Evolutionary conservation across 1,140 invertebrate genomes (phyloP).

Genomic region (Bombus soroeensis): DNA sequence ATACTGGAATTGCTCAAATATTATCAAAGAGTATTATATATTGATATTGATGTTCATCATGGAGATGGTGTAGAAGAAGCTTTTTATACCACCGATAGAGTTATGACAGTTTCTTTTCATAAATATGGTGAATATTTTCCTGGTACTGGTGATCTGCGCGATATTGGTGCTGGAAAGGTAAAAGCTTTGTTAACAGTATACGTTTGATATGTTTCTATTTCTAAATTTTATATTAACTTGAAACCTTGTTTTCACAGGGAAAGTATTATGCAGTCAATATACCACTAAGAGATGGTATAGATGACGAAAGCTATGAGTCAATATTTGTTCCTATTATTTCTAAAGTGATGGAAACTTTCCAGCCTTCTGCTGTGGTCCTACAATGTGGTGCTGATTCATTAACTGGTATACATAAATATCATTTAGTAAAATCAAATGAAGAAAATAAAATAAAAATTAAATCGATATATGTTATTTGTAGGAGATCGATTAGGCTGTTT

Average conservation of each 20-base stretch:
- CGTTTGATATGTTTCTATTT: neutral
- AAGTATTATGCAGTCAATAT: constrained; percentile 99
- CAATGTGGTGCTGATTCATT: constrained; percentile 99
- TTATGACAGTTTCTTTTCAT: constrained; percentile 99
- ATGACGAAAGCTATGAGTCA: constrained; percentile 98
- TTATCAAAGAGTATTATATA: constrained; percentile 97
- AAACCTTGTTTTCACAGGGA: constrained; percentile 83
- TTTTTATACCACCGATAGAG: constrained; percentile 99
- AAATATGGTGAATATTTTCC: constrained; percentile 99
- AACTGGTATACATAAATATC: constrained; percentile 86
- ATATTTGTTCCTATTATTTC: constrained; percentile 99
- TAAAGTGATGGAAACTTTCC: constrained; percentile 99
- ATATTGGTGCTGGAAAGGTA: constrained; percentile 98
- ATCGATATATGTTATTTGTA: constrained; percentile 59
- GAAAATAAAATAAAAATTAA: constrained; percentile 5
- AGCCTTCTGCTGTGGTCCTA: constrained; percentile 96
- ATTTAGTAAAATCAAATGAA: neutral
- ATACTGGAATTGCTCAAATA: constrained; percentile 98
- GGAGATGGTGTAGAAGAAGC: constrained; percentile 99
- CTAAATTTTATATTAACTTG: neutral
- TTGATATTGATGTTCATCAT: constrained; percentile 99
- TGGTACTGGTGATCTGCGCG: constrained; percentile 97
- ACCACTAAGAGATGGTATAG: constrained; percentile 98
- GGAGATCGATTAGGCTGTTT: constrained; percentile 98
- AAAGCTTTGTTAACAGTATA: constrained; percentile 22